Evolutionary conservation across 2,113 vertebrate species (phyloP), one percentile per base, ranked within the genome.

Genomic region (Antidorcas marsupialis): DNA sequence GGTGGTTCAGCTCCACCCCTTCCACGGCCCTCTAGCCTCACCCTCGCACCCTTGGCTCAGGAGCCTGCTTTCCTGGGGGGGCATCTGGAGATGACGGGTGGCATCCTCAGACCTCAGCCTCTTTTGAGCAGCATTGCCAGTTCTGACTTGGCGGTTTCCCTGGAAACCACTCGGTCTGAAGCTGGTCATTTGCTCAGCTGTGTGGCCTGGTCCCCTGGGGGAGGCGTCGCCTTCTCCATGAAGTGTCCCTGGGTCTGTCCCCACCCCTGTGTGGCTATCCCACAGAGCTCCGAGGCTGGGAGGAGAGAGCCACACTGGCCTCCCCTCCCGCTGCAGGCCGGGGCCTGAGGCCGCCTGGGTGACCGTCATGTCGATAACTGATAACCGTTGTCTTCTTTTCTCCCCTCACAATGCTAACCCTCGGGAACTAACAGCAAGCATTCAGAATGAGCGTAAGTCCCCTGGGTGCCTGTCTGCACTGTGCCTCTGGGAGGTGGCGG

Each of bases 361-460:
- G 0, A 39, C 1, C 21, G 85, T 10, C 17, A 0, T 43, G 82
- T 43, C 8, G 33, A 57, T 99, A 99, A 85, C 50, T 27, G 47
- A 47, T 91, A 91, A 98, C 97, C 45, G 19, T 36, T 98, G 95
- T 94, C 84, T 98, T 98, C 78, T 97, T 97, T 96, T 95, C 96
- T 97, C 93, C 91, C 55, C 17, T 27, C 27, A 60, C 95, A 87
- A 93, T 74, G 99, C 99, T 98, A 98, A 98, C 98, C 84, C 98
- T 95, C 47, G 99, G 78, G 99, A 99, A 99, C 99, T 99, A 99
- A 99, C 99, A 99, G 99, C 99, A 99, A 99, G 98, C 99, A 99
- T 99, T 99, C 99, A 99, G 98, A 99, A 99, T 86, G 99, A 99
- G 98, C 89, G 99, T 99, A 99, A 99, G 99, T 99, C 52, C 81